Percentiles rank a stretch among this genome's conserved stretches.
These are phyloP conservation scores for Tupaia chinensis DNA, from an alignment of 2,113 vertebrate species.

Conservation along the genomic window DNA sequence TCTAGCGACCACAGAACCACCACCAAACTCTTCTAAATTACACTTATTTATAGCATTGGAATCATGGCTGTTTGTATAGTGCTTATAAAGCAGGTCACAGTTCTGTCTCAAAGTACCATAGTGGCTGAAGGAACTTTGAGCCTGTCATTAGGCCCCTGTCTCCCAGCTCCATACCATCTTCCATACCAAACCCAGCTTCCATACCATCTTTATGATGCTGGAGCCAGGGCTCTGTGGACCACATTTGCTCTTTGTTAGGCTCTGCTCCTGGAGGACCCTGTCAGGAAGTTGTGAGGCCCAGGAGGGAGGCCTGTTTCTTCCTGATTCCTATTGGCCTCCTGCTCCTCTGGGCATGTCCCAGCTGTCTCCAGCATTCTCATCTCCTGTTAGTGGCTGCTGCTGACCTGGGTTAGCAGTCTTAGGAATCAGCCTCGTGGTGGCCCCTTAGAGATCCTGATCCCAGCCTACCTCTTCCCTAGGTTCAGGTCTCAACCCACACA, in stretches of 20 bases:
- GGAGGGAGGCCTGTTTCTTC: neutral
- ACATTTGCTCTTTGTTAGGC: neutral
- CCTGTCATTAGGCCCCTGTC: neutral
- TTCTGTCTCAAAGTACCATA: neutral
- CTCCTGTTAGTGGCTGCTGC: neutral
- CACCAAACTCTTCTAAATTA: neutral
- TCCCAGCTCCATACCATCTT: neutral
- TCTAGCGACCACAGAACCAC: neutral
- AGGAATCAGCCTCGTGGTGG: neutral
- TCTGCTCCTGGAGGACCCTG: neutral
- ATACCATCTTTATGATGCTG: neutral
- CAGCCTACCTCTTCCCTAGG: neutral
- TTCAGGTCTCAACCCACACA: neutral
- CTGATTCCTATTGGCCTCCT: neutral
- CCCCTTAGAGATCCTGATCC: neutral
- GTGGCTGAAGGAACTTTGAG: neutral
- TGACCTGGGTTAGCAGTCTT: neutral
- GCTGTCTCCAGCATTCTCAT: neutral
- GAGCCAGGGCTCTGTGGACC: neutral
- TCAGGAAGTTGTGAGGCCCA: neutral
- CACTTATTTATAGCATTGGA: constrained; percentile 3
- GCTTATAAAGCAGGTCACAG: neutral
- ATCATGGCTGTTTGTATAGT: neutral
- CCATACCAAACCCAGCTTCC: neutral
- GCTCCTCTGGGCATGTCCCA: neutral